Conservation (phyloP, 2,113 vertebrate species). For the Ifrita kowaldi region DNA sequence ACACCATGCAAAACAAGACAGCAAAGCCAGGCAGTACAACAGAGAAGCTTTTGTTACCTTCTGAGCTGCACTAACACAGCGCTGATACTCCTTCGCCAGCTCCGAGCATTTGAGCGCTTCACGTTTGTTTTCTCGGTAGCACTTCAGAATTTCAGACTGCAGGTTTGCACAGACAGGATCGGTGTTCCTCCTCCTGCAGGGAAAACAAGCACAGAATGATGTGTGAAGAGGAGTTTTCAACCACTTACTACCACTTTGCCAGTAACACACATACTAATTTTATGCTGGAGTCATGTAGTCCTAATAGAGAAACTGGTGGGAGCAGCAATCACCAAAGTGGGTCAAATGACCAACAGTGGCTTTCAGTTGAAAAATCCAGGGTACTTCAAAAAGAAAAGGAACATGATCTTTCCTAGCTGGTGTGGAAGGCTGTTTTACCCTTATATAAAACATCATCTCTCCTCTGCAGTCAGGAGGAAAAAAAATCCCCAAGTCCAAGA, state of each 20-base stretch:
- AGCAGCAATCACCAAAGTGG: not conserved
- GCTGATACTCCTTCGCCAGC: constrained; percentile 87
- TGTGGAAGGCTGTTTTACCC: not conserved
- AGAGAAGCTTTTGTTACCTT: constrained; percentile 74
- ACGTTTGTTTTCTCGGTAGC: constrained; percentile 81
- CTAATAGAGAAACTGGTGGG: not conserved
- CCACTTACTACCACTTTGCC: not conserved
- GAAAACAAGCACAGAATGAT: constrained; percentile 11
- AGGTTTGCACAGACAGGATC: constrained; percentile 81
- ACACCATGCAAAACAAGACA: not conserved
- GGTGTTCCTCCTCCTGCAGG: constrained; percentile 70
- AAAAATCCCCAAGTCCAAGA: not conserved
- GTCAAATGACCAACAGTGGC: not conserved
- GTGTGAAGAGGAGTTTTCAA: not conserved
- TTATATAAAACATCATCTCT: not conserved
- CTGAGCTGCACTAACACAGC: constrained; percentile 85
- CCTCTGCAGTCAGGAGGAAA: not conserved
- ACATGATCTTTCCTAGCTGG: not conserved
- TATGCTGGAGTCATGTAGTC: not conserved
- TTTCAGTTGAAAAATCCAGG: not conserved
- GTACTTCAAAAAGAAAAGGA: not conserved
- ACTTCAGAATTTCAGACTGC: constrained; percentile 85
- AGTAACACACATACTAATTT: not conserved
- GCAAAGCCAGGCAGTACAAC: not conserved
- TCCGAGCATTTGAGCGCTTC: constrained; percentile 88